phyloP scores from a whole-genome alignment of 2,888 invertebrate genomes.

The Agriotes lineatus region DNA sequence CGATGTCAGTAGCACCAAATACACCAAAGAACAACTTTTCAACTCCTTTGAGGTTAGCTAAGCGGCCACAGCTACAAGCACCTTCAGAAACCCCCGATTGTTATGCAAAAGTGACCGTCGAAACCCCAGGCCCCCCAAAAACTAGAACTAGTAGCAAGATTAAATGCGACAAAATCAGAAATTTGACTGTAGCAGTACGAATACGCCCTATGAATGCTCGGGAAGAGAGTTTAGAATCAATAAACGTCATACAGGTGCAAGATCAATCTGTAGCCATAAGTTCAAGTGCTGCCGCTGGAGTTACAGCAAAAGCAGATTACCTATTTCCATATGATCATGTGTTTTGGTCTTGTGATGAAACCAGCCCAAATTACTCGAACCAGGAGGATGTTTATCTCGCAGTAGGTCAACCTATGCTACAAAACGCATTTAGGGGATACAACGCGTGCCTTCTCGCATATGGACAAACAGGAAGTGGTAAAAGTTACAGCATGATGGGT shows the following conservation, averaged over 20 bases:
- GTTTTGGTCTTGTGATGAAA: constrained; percentile 69
- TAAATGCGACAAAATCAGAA: constrained; percentile 71
- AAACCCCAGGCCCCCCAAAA: constrained; percentile 65
- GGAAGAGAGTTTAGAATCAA: constrained; percentile 65
- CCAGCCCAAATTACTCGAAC: constrained; percentile 68
- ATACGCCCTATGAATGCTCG: constrained; percentile 76
- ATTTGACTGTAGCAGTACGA: constrained; percentile 79
- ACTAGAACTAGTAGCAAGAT: constrained; percentile 60
- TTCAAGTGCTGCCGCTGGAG: constrained; percentile 52
- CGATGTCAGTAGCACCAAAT: constrained; percentile 18
- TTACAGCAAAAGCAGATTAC: constrained; percentile 65
- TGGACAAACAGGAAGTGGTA: constrained; percentile 87
- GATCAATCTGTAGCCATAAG: constrained; percentile 67
- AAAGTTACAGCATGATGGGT: constrained; percentile 85
- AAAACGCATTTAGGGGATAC: constrained; percentile 82
- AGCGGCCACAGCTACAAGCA: constrained; percentile 29
- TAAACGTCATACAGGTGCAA: constrained; percentile 66
- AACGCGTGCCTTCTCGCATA: constrained; percentile 87
- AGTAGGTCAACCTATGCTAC: constrained; percentile 77
- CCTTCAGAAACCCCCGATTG: constrained; percentile 68
- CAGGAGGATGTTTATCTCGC: constrained; percentile 76
- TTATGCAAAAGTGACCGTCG: constrained; percentile 67
- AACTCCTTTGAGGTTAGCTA: constrained; percentile 28
- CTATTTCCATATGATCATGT: constrained; percentile 69
- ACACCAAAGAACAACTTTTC: constrained; percentile 26